Evolutionary conservation across 2,113 vertebrate genomes (phyloP).

Genomic region (Osmerus mordax): DNA sequence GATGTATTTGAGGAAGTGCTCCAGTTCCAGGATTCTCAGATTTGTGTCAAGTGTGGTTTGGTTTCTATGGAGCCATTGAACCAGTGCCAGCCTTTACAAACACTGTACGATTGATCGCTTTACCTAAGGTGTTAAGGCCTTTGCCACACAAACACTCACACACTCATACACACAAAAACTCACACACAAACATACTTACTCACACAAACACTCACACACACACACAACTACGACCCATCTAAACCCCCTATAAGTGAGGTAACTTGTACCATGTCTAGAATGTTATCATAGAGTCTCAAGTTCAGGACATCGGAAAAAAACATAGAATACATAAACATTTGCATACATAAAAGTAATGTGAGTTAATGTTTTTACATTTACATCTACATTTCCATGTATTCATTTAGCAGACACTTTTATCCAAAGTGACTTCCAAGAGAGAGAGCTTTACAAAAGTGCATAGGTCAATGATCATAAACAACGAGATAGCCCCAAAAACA

Average conservation of each 20-base stretch:
- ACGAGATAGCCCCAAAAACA: no score
- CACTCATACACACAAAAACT: no score
- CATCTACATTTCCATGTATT: no score
- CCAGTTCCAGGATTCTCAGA: not conserved
- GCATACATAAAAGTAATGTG: not conserved
- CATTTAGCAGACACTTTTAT: no score
- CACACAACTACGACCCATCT: not conserved
- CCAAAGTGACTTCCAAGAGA: no score
- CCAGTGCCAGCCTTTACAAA: no score
- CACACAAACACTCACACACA: not conserved
- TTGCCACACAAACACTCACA: no score
- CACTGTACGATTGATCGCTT: no score
- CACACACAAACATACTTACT: not conserved
- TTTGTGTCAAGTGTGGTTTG: not conserved
- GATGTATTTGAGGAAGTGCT: no score
- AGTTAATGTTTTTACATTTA: not conserved
- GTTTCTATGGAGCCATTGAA: not conserved
- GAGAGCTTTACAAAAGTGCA: no score
- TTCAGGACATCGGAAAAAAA: not conserved
- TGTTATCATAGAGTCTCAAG: slow-evolving; percentile 7
- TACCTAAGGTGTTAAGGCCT: no score
- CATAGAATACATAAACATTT: not conserved
- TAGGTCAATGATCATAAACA: no score
- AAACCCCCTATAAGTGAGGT: not conserved
- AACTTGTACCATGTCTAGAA: not conserved